Base-by-base conservation (phyloP, 2,888 invertebrate species). In the Pantelozetes paolii region DNA sequence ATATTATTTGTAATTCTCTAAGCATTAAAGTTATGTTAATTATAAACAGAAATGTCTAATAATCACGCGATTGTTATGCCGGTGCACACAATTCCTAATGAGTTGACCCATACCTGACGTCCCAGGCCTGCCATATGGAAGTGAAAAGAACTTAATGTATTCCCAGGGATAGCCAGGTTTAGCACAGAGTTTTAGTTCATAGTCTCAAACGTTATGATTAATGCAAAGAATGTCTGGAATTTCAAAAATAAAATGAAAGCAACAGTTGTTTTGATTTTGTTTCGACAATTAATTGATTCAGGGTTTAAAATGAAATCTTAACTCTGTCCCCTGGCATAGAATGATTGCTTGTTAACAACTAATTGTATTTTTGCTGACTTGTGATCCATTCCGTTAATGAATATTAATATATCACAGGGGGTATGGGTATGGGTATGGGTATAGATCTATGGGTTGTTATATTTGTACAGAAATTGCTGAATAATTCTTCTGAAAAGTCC, bases 121-220 rank as follows among this genome's bases (percentile, higher is more conserved):
- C 57, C 57, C 30, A 57, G 11, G 30, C 28, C 57, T 57, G 57
- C 57, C 57, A 57, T 57, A 57, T 57, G 57, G 54, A 54, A 48
- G 48, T n/a, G 5, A 9, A 36, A 9, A 36, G 36, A 36, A 36
- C 36, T 5, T 36, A 8, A 36, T 9, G 6, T 36, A 8, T 9
- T 36, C 5, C 9, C 9, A 36, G 36, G 36, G 36, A 36, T 9
- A 36, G 36, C 9, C 36, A 36, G 36, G 36, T 9, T 20, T 48
- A 1, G 9, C 36, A 8, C 36, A 36, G 36, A 45, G 36, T 36
- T 8, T 36, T 5, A 36, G 9, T 8, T 8, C 9, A 36, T 36
- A 36, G 9, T 36, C 20, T 48, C 20, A 36, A 36, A 36, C 36
- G 9, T 9, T 36, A 36, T 36, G 5, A 36, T 36, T 9, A 9